These are phyloP conservation scores for Epicampocera succincta DNA, from an alignment of 2,888 invertebrate species.

Conservation along the genomic window DNA sequence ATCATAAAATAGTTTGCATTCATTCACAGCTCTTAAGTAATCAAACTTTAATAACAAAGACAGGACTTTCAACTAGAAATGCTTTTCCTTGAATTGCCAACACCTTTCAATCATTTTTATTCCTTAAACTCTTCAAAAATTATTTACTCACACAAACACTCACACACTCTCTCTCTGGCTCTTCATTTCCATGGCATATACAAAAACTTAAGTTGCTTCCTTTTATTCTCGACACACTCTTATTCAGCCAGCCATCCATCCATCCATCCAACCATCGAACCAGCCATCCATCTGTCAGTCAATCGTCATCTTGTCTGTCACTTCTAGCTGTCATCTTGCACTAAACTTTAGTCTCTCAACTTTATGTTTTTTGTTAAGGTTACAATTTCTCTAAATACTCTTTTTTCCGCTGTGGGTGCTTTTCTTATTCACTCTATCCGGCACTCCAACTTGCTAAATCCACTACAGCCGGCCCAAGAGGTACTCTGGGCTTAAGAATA, in stretches of 20 bases:
- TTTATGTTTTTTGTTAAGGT: slow-evolving; percentile 66
- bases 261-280: slow-evolving; percentile 42
- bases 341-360: slow-evolving; percentile 67
- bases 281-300: slow-evolving; percentile 62
- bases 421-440: slow-evolving; percentile 28
- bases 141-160: slow-evolving; percentile 57
- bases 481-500: slow-evolving; percentile 57
- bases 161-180: slow-evolving; percentile 21
- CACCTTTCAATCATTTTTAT: slow-evolving; percentile 77
- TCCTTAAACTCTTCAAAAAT: slow-evolving; percentile 63
- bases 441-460: not conserved
- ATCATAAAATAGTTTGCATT: not conserved
- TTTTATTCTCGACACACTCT: slow-evolving; percentile 56
- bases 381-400: slow-evolving; percentile 63
- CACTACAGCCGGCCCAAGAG: slow-evolving; percentile 24
- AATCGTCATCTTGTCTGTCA: slow-evolving; percentile 69
- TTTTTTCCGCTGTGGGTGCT: slow-evolving; percentile 59
- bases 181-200: slow-evolving; percentile 13
- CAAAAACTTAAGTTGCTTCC: slow-evolving; percentile 29
- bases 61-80: slow-evolving; percentile 38
- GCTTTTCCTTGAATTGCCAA: slow-evolving; percentile 73
- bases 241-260: slow-evolving; percentile 49
- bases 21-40: not conserved
- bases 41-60: slow-evolving; percentile 10
- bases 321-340: slow-evolving; percentile 68